These are phyloP conservation scores for Lasaia peninsularis DNA, from an alignment of 1,140 invertebrate species.

Conservation along the genomic window DNA sequence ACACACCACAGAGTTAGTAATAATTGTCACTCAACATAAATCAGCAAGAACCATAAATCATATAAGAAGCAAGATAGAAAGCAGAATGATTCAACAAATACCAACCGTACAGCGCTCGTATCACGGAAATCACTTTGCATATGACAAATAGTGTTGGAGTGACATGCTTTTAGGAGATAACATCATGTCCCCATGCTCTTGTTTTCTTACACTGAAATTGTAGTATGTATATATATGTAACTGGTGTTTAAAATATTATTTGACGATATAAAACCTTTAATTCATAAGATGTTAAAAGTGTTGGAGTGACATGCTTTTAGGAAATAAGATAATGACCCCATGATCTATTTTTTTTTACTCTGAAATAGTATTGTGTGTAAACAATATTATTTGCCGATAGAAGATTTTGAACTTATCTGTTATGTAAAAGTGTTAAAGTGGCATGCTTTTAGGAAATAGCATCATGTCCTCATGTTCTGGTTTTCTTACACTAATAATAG, in stretches of 20 bases:
- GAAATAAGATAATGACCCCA: constrained; percentile 13
- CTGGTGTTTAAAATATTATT: neutral
- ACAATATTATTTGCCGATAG: neutral
- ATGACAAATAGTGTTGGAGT: constrained; percentile 47
- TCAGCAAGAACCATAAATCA: neutral
- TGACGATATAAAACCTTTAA: neutral
- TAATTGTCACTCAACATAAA: neutral
- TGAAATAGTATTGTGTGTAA: no score
- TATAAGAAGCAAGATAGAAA: constrained; percentile 13
- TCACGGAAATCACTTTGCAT: constrained; percentile 46
- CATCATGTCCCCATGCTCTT: neutral
- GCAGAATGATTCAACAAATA: constrained; percentile 37
- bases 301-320: constrained; percentile 42
- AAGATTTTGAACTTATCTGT: neutral
- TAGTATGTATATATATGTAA: no score
- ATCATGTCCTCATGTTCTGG: neutral
- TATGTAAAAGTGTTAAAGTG: constrained; percentile 38
- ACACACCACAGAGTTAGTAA: no score
- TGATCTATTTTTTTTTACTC: neutral
- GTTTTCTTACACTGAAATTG: constrained; percentile 8
- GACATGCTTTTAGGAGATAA: constrained; percentile 38
- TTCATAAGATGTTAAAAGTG: constrained; percentile 29
- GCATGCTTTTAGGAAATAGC: constrained; percentile 36
- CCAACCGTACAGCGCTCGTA: constrained; percentile 25
- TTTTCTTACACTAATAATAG: constrained; percentile 8